Conservation (phyloP, 2,797 vertebrate genomes). For the Esox masquinongy region DNA sequence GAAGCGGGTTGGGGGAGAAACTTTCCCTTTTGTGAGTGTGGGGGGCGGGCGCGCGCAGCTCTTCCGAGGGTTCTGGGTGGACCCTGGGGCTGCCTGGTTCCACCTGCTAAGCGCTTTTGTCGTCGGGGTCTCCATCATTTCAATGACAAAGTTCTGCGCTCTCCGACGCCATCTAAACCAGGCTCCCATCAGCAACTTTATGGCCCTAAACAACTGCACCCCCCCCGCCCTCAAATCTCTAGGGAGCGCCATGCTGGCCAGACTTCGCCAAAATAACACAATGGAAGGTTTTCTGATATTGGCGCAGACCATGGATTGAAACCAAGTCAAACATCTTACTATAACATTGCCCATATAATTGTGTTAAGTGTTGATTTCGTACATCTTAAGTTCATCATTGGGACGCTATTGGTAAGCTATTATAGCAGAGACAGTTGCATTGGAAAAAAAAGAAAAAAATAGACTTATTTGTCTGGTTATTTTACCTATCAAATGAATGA, state of each 20-base stretch:
- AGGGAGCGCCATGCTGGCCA: slow-evolving; percentile 39
- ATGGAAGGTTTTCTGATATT: neutral
- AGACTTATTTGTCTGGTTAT: neutral
- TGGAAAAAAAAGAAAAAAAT: neutral
- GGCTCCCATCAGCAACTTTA: slow-evolving; percentile 76
- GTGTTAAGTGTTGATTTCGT: neutral
- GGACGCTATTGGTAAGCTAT: neutral
- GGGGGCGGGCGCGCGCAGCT: slow-evolving; percentile 7
- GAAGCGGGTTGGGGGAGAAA: slow-evolving; percentile 49
- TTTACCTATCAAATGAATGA: neutral
- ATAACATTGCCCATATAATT: neutral
- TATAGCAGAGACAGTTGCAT: neutral
- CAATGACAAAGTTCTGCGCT: slow-evolving; percentile 85
- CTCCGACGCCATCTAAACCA: slow-evolving; percentile 31
- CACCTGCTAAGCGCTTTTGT: slow-evolving; percentile 95
- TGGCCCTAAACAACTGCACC: slow-evolving; percentile 62
- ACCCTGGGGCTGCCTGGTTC: slow-evolving; percentile 50
- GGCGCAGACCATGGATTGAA: neutral
- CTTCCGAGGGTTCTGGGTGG: slow-evolving; percentile 17
- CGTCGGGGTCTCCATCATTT: slow-evolving; percentile 75
- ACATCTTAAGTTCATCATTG: neutral
- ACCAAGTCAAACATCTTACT: neutral
- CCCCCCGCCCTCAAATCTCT: slow-evolving; percentile 39
- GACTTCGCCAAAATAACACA: neutral
- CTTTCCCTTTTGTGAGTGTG: slow-evolving; percentile 10